Percentiles rank a stretch among this genome's conserved stretches.
Conservation (phyloP, 37 sponge, comb jelly and placozoan species). For the Haliclona indistincta region DNA sequence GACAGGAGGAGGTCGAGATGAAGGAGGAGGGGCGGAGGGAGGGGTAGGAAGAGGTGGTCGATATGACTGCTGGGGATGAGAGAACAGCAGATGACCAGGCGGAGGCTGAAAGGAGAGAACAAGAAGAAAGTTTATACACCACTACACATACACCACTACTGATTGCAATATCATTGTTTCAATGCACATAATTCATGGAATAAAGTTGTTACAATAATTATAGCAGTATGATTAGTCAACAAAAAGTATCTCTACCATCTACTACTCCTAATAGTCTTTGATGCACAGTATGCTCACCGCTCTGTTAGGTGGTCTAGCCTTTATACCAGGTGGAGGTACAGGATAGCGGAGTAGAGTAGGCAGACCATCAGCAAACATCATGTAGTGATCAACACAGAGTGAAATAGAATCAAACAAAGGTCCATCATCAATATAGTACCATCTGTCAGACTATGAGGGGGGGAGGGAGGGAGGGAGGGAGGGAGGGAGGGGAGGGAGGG, state of each 20-base stretch:
- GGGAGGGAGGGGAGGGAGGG: not conserved
- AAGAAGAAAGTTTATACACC: not conserved
- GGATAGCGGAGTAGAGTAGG: conserved; percentile 69
- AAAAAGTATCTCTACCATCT: too few relatives aligned
- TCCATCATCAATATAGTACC: conserved; percentile 95
- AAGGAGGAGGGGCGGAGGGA: conserved; percentile 8
- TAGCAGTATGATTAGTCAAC: not conserved
- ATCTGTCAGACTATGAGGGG: conserved; percentile 50
- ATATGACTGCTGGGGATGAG: conserved; percentile 1
- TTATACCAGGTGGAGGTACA: conserved; percentile 45
- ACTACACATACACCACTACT: not conserved
- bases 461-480: not conserved
- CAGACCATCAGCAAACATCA: conserved; percentile 88
- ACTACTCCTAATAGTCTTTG: too few relatives aligned
- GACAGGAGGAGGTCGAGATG: not conserved
- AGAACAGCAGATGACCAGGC: conserved; percentile 43
- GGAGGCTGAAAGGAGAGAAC: conserved; percentile 31
- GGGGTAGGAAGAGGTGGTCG: conserved; percentile 4
- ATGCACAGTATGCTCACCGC: conserved; percentile 1
- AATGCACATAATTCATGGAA: not conserved
- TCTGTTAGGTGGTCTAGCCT: conserved; percentile 2
- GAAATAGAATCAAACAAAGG: conserved; percentile 76
- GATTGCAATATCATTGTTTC: not conserved
- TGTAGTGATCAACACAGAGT: conserved; percentile 76
- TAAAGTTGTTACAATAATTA: not conserved